A percentile compares a stretch with the other conserved stretches of the same genome.
These are phyloP conservation scores for Hypercompe scribonia DNA, from an alignment of 2,888 invertebrate species.

Conservation along the genomic window DNA sequence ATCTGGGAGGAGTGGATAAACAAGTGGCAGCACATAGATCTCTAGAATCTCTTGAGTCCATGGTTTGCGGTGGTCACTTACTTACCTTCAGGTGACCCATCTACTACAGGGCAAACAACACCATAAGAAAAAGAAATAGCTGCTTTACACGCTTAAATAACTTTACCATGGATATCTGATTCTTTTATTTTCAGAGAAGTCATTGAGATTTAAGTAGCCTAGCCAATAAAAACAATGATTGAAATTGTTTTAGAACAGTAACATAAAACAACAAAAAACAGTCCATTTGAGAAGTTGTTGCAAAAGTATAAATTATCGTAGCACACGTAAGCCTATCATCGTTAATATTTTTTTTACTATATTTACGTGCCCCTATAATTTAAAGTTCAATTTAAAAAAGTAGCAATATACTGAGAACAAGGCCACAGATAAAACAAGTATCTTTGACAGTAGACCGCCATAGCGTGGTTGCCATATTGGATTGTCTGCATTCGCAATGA, in stretches of 20 bases:
- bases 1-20: too few relatives aligned
- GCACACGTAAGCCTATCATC: neutral
- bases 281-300: neutral
- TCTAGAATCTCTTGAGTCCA: neutral
- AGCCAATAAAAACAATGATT: neutral
- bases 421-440: slow-evolving; percentile 12
- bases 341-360: neutral
- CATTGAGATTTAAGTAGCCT: neutral
- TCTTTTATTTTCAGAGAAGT: neutral
- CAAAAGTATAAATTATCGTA: neutral
- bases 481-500: too few relatives aligned
- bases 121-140: too few relatives aligned
- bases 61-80: too few relatives aligned
- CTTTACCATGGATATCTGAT: neutral
- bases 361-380: neutral
- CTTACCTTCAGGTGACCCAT: too few relatives aligned
- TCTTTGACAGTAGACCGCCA: neutral
- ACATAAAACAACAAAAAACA: neutral
- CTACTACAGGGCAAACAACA: too few relatives aligned
- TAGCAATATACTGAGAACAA: slow-evolving; percentile 9
- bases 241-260: neutral
- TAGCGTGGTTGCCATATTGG: too few relatives aligned
- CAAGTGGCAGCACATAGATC: too few relatives aligned
- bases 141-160: neutral
- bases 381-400: neutral